These are phyloP conservation scores for Ceuthmochares aereus DNA, from an alignment of 2,113 vertebrate species.

Conservation along the genomic window DNA sequence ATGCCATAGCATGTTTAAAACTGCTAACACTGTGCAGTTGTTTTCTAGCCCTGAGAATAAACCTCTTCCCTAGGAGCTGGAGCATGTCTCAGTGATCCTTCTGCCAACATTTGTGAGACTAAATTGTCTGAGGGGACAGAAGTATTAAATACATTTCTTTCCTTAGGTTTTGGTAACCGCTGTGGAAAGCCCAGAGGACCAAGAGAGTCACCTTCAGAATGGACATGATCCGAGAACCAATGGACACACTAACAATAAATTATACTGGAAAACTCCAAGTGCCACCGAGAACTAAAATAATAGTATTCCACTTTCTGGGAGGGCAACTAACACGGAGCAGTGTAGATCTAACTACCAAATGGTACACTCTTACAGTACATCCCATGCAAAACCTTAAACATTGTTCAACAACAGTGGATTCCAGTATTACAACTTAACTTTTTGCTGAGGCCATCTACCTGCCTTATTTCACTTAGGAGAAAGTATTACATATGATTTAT, in stretches of 20 bases:
- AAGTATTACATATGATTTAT: conserved; percentile 81
- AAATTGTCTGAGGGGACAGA: neutral
- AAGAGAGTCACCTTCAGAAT: conserved; percentile 88
- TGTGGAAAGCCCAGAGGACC: conserved; percentile 91
- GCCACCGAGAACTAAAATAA: conserved; percentile 80
- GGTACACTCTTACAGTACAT: conserved; percentile 74
- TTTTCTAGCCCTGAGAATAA: neutral
- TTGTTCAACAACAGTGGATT: conserved; percentile 72
- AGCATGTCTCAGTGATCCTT: neutral
- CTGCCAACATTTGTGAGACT: neutral
- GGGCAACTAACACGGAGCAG: conserved; percentile 79
- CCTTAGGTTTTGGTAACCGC: conserved; percentile 89
- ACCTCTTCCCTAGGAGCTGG: neutral
- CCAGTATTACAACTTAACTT: conserved; percentile 81
- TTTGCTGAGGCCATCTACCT: conserved; percentile 87
- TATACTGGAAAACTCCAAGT: conserved; percentile 82
- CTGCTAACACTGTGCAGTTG: neutral
- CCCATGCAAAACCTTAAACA: conserved; percentile 60
- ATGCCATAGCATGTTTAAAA: neutral
- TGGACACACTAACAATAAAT: conserved; percentile 63
- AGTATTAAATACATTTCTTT: neutral
- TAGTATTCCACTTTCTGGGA: conserved; percentile 76
- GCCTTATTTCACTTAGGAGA: conserved; percentile 85
- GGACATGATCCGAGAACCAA: conserved; percentile 86
- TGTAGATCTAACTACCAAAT: conserved; percentile 82